Base-by-base conservation (phyloP, 1,140 invertebrate genomes). In the Drosophila baimaii region DNA sequence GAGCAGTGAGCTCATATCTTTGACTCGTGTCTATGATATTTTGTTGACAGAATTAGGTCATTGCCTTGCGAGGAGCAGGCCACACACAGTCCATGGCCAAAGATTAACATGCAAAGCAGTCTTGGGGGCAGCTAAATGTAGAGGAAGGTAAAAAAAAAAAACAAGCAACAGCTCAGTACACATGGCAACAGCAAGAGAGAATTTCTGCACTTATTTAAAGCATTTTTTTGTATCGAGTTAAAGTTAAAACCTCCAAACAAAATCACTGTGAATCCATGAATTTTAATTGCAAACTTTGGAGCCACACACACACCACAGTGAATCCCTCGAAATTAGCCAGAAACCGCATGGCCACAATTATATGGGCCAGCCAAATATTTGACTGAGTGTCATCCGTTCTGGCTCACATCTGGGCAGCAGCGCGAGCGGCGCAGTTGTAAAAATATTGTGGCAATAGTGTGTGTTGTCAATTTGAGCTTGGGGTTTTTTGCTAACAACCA, bases 1-100 rank as follows among this genome's bases (percentile, higher is more conserved):
- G 35, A 54, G 65, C 62, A 35, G 43, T 46, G 58, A 64, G 59
- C 52, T 78, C 57, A 70, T 62, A 71, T 73, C 52, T 80, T 77
- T 72, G 57, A 55, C 64, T 78, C 55, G 59, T 65, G 52, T 70
- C 79, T 73, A 68, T 71, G 83, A 80, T 83, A 88, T 86, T 79
- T 72, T 68, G 79, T 86, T 83, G 79, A 88, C 83, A 83, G 77
- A 88, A 83, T 88, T 80, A 76, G 83, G 83, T 88, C 83, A 88
- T 86, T 81, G 82, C 78, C 78, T 85, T 85, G 65, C 55, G 44
- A 78, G 77, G 65, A 78, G 74, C 77, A n/a, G n/a, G 58, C 66
- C 68, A n/a, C n/a, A n/a, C 70, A 69, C 71, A 63, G 64, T 57
- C 21, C 27, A 33, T 56, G 65, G 70, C 74, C 51, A 55, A 55